Evolutionary conservation across 2,888 invertebrate species (phyloP).

Genomic region (Stenodema calcarata): DNA sequence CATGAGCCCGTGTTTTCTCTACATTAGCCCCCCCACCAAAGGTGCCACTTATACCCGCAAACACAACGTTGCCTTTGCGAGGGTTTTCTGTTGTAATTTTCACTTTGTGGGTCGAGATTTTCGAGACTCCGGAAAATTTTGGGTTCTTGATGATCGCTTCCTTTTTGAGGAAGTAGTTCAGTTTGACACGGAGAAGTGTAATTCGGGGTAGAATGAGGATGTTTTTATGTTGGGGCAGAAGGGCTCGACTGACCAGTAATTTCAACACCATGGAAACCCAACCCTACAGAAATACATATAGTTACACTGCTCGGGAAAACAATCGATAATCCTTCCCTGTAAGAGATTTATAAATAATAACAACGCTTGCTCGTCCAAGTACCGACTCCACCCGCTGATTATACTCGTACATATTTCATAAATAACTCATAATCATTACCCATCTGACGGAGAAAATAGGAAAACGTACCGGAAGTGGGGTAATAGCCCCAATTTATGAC

Average conservation of each 20-base stretch:
- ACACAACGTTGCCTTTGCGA: constrained; percentile 27
- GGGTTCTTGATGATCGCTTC: neutral
- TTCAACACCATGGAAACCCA: neutral
- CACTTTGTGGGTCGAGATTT: neutral
- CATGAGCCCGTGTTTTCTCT: constrained; percentile 32
- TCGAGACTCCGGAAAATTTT: neutral
- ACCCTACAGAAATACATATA: neutral
- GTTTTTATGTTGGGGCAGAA: neutral
- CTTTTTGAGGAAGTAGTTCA: neutral
- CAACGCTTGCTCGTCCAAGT: no score
- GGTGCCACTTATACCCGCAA: constrained; percentile 39
- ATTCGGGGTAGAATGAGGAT: neutral
- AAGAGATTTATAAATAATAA: no score
- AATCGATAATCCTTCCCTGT: no score
- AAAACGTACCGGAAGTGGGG: no score
- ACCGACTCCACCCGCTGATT: no score
- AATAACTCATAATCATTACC: no score
- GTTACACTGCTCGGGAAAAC: no score
- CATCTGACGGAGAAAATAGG: no score
- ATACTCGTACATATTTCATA: no score
- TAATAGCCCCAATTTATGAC: no score
- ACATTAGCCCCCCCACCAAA: constrained; percentile 13
- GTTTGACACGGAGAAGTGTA: neutral
- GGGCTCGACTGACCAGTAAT: neutral
- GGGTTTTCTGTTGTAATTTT: constrained; percentile 19